These are phyloP conservation scores for Condylostylus longicornis DNA, from an alignment of 1,140 invertebrate species.

Conservation along the genomic window DNA sequence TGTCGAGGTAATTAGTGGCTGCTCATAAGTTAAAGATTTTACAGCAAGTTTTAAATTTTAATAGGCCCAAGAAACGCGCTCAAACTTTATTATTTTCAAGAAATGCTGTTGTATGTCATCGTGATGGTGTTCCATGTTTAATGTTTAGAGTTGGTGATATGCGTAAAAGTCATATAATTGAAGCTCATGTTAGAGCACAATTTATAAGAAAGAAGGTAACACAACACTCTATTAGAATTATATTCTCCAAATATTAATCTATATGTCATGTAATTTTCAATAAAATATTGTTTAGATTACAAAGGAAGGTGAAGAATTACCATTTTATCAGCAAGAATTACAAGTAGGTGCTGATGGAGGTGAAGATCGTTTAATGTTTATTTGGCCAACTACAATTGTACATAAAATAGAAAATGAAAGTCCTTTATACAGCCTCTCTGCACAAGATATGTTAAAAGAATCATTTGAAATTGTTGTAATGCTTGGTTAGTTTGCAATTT, in stretches of 20 bases:
- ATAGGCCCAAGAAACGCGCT: constrained; percentile 80
- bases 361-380: constrained; percentile 73
- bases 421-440: constrained; percentile 70
- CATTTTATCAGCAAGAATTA: constrained; percentile 67
- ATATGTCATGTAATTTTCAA: too few species aligned
- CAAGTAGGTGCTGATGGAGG: constrained; percentile 57
- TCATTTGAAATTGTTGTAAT: constrained; percentile 88
- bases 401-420: constrained; percentile 74
- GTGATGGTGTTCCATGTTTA: constrained; percentile 71
- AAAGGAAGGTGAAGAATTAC: constrained; percentile 62
- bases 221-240: constrained; percentile 2
- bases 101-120: constrained; percentile 73
- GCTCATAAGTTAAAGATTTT: too few species aligned
- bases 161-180: constrained; percentile 84
- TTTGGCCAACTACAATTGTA: constrained; percentile 78
- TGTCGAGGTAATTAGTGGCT: too few species aligned
- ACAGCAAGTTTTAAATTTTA: too few species aligned
- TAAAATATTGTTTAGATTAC: constrained; percentile 65
- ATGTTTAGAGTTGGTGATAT: constrained; percentile 89
- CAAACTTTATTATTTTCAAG: constrained; percentile 83
- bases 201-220: constrained; percentile 60
- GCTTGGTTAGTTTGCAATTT: constrained; percentile 53
- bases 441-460: constrained; percentile 65
- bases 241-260: too few species aligned
- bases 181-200: constrained; percentile 74